Evolutionary conservation across 2,113 vertebrate species (phyloP).

Genomic region (Elanus axillaris): DNA sequence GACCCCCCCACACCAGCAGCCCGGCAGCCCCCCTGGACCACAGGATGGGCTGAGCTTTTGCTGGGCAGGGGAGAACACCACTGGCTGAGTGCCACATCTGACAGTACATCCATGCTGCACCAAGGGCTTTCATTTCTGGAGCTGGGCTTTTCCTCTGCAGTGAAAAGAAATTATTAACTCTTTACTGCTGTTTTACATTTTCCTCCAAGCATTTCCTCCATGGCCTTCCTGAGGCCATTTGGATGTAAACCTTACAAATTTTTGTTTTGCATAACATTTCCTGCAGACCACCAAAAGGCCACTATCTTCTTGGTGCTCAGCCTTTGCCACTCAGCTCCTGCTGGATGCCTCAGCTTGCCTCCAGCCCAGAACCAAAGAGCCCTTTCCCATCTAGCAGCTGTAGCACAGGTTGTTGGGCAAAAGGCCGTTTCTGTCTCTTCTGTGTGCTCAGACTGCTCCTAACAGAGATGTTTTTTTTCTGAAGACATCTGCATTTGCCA

Average conservation of each 20-base stretch:
- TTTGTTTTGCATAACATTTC: neutral
- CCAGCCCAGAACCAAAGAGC: neutral
- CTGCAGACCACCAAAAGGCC: no score
- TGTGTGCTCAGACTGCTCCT: neutral
- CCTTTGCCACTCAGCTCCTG: neutral
- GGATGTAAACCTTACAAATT: neutral
- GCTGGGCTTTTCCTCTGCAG: neutral
- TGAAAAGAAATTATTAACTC: neutral
- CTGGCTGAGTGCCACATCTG: fast-evolving
- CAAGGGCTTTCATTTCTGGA: neutral
- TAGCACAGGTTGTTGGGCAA: neutral
- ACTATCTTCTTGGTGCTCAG: neutral
- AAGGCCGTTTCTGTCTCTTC: neutral
- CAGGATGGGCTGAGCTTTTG: neutral
- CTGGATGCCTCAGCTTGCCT: neutral
- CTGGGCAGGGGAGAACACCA: neutral
- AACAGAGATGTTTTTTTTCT: neutral
- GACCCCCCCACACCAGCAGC: fast-evolving
- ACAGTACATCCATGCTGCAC: neutral
- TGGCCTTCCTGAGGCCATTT: neutral
- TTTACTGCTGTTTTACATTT: neutral
- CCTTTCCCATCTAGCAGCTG: neutral
- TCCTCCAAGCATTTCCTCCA: neutral
- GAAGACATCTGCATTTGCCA: neutral
- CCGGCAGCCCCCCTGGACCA: fast-evolving